Conservation (phyloP, 2,113 vertebrate species). For the Aythya baeri region DNA sequence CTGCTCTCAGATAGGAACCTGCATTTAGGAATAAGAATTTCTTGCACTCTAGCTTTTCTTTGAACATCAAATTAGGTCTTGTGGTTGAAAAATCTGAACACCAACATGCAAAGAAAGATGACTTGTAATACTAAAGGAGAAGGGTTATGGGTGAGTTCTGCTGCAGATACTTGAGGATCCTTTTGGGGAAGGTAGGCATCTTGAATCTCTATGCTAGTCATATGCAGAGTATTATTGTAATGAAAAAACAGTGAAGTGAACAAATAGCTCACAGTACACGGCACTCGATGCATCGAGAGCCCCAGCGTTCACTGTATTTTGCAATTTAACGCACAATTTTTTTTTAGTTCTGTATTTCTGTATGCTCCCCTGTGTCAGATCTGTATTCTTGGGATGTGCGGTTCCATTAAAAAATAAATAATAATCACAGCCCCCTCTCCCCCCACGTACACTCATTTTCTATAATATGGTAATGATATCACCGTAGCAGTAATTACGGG, state of each 20-base stretch:
- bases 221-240: slow-evolving; percentile 34
- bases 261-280: slow-evolving; percentile 44
- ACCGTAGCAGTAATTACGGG: slow-evolving; percentile 85
- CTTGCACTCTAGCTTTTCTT: background rate
- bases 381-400: slow-evolving; percentile 76
- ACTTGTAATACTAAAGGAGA: slow-evolving; percentile 46
- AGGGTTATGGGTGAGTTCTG: slow-evolving; percentile 44
- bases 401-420: slow-evolving; percentile 81
- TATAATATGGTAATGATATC: slow-evolving; percentile 87
- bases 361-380: slow-evolving; percentile 61
- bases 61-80: background rate
- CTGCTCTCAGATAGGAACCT: slow-evolving; percentile 13
- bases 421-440: slow-evolving; percentile 71
- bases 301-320: slow-evolving; percentile 56
- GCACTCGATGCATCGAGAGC: slow-evolving; percentile 26
- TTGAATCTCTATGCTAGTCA: slow-evolving; percentile 59
- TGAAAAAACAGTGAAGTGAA: slow-evolving; percentile 44
- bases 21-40: slow-evolving; percentile 4
- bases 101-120: slow-evolving; percentile 17
- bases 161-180: slow-evolving; percentile 1
- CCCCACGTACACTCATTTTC: slow-evolving; percentile 74
- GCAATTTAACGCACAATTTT: slow-evolving; percentile 60
- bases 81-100: slow-evolving; percentile 38
- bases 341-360: slow-evolving; percentile 66
- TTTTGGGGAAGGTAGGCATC: slow-evolving; percentile 10